Base-by-base conservation (phyloP, 2,888 invertebrate species). In the Ceraclea dissimilis region DNA sequence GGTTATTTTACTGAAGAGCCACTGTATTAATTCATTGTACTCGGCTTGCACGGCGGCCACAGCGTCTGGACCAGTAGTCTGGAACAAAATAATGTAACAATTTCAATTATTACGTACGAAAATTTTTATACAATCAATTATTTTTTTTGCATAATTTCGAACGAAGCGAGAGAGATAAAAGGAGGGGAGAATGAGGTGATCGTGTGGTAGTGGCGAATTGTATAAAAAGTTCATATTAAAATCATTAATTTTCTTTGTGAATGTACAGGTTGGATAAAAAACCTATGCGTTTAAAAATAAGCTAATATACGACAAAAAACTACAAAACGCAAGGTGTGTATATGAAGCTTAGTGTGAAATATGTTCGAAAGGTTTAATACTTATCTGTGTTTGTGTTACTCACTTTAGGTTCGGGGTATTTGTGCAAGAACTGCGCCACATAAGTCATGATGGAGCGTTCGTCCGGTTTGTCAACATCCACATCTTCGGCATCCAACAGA, bases 401-500 rank as follows among this genome's bases (percentile, higher is more conserved):
- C 62, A 82, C 83, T 74, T 85, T 88, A 51, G 91, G 90, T 77
- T 92, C 91, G 49, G 91, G 91, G 75, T 91, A 92, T 76, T 94
- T 93, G 72, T 96, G 94, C 68, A 97, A 79, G 75, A 97, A 97
- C 78, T 97, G 96, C 43, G 97, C 95, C 61, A 97, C 95, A 71
- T 97, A 97, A 26, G 97, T 97, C 96, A 97, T 97, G 66, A 97
- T 93, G 61, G 94, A 95, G 74, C 93, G 90, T 71, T 97, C 97
- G 72, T 97, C 97, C 2, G 97, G 97, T 70, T 92, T 91, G 22
- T 90, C 87, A 21, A 95, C 94, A 71, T 96, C 95, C 51, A 95
- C 94, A 73, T 95, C 95, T 75, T 96, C 96, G 2, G 96, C 91
- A 70, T 97, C 97, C 54, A 97, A 75, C 11, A 97, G 79, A 65